phyloP scores from a whole-genome alignment of 2,888 invertebrate genomes.

The Liopterus haemorrhoidalis region DNA sequence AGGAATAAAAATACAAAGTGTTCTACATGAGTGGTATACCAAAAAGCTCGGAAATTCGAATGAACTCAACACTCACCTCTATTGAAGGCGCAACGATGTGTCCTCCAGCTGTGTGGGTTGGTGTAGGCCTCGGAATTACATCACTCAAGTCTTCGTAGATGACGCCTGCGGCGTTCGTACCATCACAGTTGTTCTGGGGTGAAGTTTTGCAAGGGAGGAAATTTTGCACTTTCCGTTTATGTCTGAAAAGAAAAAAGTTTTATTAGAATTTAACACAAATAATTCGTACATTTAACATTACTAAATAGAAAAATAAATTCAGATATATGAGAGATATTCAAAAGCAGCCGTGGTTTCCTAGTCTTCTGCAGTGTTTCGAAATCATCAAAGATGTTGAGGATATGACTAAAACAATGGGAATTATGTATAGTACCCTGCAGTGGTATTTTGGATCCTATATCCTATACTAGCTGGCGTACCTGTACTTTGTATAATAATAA shows the following conservation, averaged over 20 bases:
- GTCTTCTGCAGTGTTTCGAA: constrained; percentile 9
- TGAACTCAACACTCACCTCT: constrained; percentile 46
- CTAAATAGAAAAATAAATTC: background rate
- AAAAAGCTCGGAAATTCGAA: too few relatives aligned
- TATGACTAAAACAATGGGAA: too few relatives aligned
- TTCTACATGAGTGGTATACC: too few relatives aligned
- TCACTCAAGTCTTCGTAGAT: constrained; percentile 76
- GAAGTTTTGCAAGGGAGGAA: constrained; percentile 77
- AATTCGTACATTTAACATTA: background rate
- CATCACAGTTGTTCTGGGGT: constrained; percentile 51
- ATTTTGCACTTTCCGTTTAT: constrained; percentile 81
- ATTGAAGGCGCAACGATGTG: constrained; percentile 47
- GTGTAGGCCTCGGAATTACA: constrained; percentile 50
- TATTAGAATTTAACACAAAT: constrained; percentile 6
- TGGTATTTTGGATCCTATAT: too few relatives aligned
- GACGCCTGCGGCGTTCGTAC: constrained; percentile 54
- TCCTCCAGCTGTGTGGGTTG: constrained; percentile 40
- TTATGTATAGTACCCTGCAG: too few relatives aligned
- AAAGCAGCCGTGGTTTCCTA: background rate
- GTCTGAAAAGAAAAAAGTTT: constrained; percentile 55
- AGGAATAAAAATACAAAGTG: too few relatives aligned
- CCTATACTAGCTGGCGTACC: too few relatives aligned
- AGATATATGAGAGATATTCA: background rate
- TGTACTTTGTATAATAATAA: too few relatives aligned
- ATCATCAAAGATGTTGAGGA: too few relatives aligned